Evolutionary conservation across 2,888 invertebrate genomes (phyloP).

Genomic region (Leucania comma): DNA sequence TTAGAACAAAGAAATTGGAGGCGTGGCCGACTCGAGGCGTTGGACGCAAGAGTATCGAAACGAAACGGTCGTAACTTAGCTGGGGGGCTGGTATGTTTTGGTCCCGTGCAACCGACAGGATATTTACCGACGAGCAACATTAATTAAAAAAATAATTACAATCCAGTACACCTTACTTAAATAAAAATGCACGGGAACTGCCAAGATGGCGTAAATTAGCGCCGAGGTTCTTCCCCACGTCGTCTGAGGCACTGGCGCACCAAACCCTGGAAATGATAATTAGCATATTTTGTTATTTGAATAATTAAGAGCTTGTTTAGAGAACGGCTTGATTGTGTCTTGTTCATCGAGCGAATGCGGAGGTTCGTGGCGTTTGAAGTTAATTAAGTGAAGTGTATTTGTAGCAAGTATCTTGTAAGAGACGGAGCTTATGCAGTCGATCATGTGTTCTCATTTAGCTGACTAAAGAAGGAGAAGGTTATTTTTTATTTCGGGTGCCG

Average conservation of each 20-base stretch:
- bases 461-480: too few relatives aligned
- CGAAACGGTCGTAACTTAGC: too few relatives aligned
- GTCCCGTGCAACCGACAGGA: too few relatives aligned
- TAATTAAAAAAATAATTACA: not conserved
- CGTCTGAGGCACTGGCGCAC: conserved; percentile 93
- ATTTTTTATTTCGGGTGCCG: too few relatives aligned
- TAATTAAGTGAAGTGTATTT: conserved; percentile 1
- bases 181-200: conserved; percentile 93
- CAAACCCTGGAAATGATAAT: conserved; percentile 90
- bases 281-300: conserved; percentile 47
- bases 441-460: too few relatives aligned
- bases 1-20: too few relatives aligned
- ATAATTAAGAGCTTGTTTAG: conserved; percentile 26
- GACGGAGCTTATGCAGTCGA: not conserved
- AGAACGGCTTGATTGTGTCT: conserved; percentile 14
- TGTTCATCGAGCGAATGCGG: not conserved
- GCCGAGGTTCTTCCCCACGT: conserved; percentile 91
- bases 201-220: conserved; percentile 92
- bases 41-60: too few relatives aligned
- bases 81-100: too few relatives aligned
- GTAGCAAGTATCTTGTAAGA: not conserved
- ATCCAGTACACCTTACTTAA: conserved; percentile 80
- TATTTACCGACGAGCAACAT: too few relatives aligned
- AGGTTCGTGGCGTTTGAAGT: not conserved
- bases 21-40: too few relatives aligned